Base-by-base conservation (phyloP, 2,797 vertebrate species). In the Argya squamiceps region DNA sequence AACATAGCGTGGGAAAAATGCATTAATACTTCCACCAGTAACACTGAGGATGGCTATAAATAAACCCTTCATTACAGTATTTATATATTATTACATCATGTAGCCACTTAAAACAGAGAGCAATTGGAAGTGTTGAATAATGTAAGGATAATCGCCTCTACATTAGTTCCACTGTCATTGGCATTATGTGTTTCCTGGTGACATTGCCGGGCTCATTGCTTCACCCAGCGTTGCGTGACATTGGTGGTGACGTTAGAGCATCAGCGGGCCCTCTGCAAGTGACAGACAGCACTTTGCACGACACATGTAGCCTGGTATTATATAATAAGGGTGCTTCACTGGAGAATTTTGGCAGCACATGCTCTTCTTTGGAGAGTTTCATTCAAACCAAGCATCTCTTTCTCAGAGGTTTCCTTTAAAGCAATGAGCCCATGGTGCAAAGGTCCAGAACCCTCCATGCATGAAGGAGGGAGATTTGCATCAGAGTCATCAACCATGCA, bases 101-200 rank as follows among this genome's bases (percentile, higher is more conserved):
- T 91, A 91, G 84, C 92, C 96, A 96, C 94, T 97, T 97, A 97
- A 83, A 93, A 69, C 87, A 80, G 75, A 87, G 82, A 95, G 92
- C 77, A 92, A 97, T 96, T 96, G 95, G 69, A 96, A 93, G 92
- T 96, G 89, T 76, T 97, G 93, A 97, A 97, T 97, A 97, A 97
- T 97, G 97, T 36, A 97, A 70, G 91, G 93, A 92, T 64, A 95
- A 96, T 86, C 22, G 55, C 55, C 76, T 75, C 80, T 88, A 43
- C 94, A 97, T 97, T 97, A 97, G 76, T 97, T 97, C 93, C 93
- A 96, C 97, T 97, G 97, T 97, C 97, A 95, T 96, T 89, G 94
- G 79, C 97, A 97, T 97, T 96, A 97, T 81, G 89, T 84, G 55
- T 69, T 93, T 81, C 86, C 85, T 90, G 94, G 88, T 96, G 93